phyloP scores from a whole-genome alignment of 2,113 vertebrate species.

The Osmerus eperlanus region DNA sequence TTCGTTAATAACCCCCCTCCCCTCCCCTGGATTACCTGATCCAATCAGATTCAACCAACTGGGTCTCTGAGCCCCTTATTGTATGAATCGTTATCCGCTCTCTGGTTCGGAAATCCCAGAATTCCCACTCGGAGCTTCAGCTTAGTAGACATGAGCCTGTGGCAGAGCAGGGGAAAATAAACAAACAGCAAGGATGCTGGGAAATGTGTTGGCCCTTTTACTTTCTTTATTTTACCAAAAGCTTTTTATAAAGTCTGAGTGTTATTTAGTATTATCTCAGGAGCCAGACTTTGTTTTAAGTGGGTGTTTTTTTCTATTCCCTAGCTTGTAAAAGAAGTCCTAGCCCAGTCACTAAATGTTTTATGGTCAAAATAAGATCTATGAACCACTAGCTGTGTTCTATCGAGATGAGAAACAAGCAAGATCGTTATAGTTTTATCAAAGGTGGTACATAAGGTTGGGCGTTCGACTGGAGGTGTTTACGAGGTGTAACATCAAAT shows the following conservation, averaged over 20 bases:
- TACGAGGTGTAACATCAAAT: conserved; percentile 9
- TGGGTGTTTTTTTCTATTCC: conserved; percentile 9
- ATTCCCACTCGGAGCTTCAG: conserved; percentile 32
- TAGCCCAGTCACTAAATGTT: conserved; percentile 3
- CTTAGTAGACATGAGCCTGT: conserved; percentile 36
- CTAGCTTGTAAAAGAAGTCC: conserved; percentile 28
- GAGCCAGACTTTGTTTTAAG: background rate
- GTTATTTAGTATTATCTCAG: background rate
- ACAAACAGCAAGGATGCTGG: conserved; percentile 16
- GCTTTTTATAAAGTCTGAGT: background rate
- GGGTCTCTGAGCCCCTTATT: conserved; percentile 29
- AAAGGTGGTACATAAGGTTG: no score
- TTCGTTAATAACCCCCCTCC: conserved; percentile 40
- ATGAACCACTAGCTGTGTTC: background rate
- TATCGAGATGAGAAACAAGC: background rate
- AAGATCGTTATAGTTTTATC: no score
- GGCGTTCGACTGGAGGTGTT: background rate
- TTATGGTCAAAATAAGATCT: background rate
- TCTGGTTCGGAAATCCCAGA: conserved; percentile 34
- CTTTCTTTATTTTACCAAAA: background rate
- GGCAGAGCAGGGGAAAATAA: conserved; percentile 9
- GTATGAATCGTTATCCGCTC: conserved; percentile 54
- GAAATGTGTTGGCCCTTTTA: background rate
- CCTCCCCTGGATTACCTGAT: conserved; percentile 52
- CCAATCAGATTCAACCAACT: conserved; percentile 46